Evolutionary conservation across 2,113 vertebrate genomes (phyloP).

Genomic region (Coptodon bakossiorum): DNA sequence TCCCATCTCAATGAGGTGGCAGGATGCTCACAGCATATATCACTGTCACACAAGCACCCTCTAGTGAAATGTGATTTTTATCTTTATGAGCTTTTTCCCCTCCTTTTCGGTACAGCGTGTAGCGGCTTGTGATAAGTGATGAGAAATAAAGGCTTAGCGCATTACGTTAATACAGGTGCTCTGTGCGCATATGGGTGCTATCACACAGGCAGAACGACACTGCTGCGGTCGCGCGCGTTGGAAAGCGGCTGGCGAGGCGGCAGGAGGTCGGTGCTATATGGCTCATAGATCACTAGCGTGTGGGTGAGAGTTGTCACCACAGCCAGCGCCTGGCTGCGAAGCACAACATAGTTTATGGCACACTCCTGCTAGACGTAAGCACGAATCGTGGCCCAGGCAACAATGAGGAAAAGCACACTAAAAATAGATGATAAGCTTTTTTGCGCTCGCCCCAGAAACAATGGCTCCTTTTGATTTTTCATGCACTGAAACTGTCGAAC

Average conservation of each 20-base stretch:
- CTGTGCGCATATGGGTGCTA: constrained; percentile 29
- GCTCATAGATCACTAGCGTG: constrained; percentile 60
- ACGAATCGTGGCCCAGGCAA: constrained; percentile 57
- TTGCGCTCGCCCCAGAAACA: constrained; percentile 54
- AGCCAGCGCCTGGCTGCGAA: constrained; percentile 37
- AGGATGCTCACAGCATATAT: constrained; percentile 59
- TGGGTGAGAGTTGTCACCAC: constrained; percentile 61
- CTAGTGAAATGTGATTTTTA: constrained; percentile 71
- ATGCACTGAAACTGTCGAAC: constrained; percentile 1
- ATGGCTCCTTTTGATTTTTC: constrained; percentile 43
- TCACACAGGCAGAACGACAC: constrained; percentile 14
- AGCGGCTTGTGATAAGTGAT: constrained; percentile 52
- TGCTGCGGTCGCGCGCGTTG: constrained; percentile 13
- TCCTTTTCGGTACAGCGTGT: constrained; percentile 10
- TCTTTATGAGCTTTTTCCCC: constrained; percentile 56
- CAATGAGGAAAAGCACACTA: constrained; percentile 53
- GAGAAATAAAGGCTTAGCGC: constrained; percentile 33
- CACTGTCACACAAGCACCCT: constrained; percentile 67
- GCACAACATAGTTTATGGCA: constrained; percentile 57
- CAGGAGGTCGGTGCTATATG: constrained; percentile 10
- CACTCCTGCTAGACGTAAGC: constrained; percentile 28
- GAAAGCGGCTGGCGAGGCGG: constrained; percentile 19
- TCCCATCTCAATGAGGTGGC: constrained; percentile 60
- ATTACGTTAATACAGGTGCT: constrained; percentile 50
- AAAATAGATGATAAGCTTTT: constrained; percentile 63